phyloP scores from a whole-genome alignment of 2,113 vertebrate genomes.

The Rhynchopsitta pachyrhyncha region DNA sequence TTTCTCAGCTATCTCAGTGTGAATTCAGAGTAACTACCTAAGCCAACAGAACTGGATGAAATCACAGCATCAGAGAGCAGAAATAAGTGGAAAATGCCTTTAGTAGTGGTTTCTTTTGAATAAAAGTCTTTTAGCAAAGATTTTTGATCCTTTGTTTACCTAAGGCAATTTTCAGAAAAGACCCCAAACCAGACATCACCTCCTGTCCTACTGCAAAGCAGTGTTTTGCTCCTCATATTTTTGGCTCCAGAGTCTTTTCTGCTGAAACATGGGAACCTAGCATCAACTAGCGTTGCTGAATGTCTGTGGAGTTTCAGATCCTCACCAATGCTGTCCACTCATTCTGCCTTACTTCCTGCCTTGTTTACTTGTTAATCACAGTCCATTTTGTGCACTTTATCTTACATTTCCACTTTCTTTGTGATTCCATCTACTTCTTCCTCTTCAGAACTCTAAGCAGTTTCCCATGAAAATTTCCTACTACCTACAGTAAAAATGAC shows the following conservation, averaged over 20 bases:
- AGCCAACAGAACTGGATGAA: neutral
- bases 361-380: neutral
- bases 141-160: neutral
- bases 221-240: neutral
- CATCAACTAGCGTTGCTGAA: neutral
- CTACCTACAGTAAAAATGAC: constrained; percentile 2
- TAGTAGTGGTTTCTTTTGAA: neutral
- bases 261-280: neutral
- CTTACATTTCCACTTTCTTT: neutral
- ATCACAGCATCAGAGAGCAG: neutral
- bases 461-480: neutral
- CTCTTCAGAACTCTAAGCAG: neutral
- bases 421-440: neutral
- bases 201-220: neutral
- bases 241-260: neutral
- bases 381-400: neutral
- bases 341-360: neutral
- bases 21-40: neutral
- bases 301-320: neutral
- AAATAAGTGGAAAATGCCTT: neutral
- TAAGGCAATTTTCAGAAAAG: neutral
- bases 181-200: neutral
- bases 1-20: neutral
- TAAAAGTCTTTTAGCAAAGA: neutral
- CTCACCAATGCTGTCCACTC: neutral